These are phyloP conservation scores for Hemitrygon akajei DNA, from an alignment of 2,797 vertebrate species.

Conservation along the genomic window DNA sequence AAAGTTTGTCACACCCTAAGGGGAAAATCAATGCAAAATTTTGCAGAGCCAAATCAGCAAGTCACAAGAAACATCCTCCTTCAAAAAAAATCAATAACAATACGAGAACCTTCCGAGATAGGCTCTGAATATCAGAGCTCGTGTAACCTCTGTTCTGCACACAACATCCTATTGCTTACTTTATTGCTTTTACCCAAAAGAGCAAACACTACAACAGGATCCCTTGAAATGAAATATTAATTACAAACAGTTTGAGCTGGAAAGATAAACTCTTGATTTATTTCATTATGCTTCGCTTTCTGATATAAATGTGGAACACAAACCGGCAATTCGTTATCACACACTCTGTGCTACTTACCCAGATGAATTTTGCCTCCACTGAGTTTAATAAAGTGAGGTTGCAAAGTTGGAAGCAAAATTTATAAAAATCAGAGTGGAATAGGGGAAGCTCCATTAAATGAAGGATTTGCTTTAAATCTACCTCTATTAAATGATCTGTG, in stretches of 20 bases:
- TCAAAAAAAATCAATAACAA: conserved; percentile 12
- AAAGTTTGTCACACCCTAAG: conserved; percentile 14
- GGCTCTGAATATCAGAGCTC: background rate
- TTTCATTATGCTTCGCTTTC: background rate
- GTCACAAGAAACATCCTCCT: conserved; percentile 18
- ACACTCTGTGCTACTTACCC: background rate
- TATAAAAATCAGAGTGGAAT: too few relatives aligned
- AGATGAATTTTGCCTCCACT: background rate
- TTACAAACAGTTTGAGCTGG: background rate
- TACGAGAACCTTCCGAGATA: background rate
- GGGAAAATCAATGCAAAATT: conserved; percentile 32
- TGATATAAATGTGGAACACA: background rate
- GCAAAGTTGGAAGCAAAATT: background rate
- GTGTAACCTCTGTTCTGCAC: background rate
- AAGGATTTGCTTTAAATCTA: too few relatives aligned
- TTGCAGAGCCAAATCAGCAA: conserved; percentile 6
- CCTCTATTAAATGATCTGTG: background rate
- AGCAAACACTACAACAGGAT: background rate
- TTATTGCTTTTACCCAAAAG: background rate
- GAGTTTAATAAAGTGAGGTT: background rate
- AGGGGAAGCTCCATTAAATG: background rate
- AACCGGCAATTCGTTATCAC: background rate
- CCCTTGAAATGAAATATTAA: background rate
- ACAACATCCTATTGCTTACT: background rate
- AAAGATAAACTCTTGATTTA: background rate